These are phyloP conservation scores for Microdon myrmicae DNA, from an alignment of 2,888 invertebrate genomes.

Conservation along the genomic window DNA sequence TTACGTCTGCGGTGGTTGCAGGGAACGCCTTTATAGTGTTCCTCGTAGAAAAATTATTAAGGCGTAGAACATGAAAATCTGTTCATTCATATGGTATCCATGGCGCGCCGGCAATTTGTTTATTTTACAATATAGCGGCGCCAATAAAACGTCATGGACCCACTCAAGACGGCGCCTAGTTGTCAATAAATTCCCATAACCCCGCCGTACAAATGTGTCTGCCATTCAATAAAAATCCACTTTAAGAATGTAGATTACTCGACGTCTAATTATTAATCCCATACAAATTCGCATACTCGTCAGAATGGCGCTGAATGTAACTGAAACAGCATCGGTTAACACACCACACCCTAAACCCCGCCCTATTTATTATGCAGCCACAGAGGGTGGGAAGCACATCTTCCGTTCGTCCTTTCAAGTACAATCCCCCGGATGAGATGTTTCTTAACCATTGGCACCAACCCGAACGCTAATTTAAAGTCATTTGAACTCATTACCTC, in stretches of 20 bases:
- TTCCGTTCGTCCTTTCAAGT: too few relatives aligned
- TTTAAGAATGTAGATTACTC: constrained; percentile 18
- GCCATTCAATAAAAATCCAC: constrained; percentile 12
- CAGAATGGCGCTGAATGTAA: constrained; percentile 43
- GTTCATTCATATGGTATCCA: too few relatives aligned
- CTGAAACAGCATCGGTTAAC: constrained; percentile 33
- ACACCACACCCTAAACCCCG: too few relatives aligned
- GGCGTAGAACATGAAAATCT: too few relatives aligned
- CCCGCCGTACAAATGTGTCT: constrained; percentile 22
- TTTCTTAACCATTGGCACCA: constrained; percentile 33
- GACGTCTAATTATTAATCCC: constrained; percentile 41
- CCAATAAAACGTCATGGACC: too few relatives aligned
- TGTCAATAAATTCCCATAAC: constrained; percentile 6
- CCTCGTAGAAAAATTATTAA: too few relatives aligned
- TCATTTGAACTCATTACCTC: constrained; percentile 50
- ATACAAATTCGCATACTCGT: constrained; percentile 36
- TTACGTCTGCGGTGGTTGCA: too few relatives aligned
- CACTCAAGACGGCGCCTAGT: constrained; percentile 23
- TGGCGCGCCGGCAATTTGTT: too few relatives aligned
- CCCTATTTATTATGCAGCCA: too few relatives aligned
- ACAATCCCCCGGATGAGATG: constrained; percentile 36
- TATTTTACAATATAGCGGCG: too few relatives aligned
- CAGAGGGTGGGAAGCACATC: too few relatives aligned
- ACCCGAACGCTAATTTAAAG: constrained; percentile 43
- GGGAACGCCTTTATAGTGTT: too few relatives aligned